Evolutionary conservation across 2,888 invertebrate genomes (phyloP).

Genomic region (Cantharis lateralis): DNA sequence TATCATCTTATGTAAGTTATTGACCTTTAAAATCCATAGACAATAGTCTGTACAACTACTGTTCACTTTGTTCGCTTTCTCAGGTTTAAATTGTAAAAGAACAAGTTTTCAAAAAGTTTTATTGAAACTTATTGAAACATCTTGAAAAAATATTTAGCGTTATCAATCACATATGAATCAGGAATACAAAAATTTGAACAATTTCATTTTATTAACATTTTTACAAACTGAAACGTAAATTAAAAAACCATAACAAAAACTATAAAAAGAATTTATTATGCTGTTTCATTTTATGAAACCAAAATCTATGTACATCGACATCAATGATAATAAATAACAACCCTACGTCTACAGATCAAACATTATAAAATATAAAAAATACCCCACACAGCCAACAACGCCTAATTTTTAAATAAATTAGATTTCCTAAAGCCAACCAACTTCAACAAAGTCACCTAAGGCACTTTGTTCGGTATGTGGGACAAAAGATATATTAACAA

Average conservation of each 20-base stretch:
- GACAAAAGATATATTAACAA: background rate
- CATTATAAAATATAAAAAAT: background rate
- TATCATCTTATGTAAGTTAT: too few relatives aligned
- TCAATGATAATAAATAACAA: background rate
- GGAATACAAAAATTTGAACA: background rate
- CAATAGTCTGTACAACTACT: too few relatives aligned
- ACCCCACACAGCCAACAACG: background rate
- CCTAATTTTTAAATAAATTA: background rate
- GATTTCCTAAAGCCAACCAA: background rate
- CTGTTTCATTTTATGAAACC: background rate
- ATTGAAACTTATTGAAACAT: background rate
- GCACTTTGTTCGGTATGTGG: background rate
- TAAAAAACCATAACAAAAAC: background rate
- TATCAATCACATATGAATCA: background rate
- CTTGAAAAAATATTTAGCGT: background rate
- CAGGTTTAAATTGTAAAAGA: too few relatives aligned
- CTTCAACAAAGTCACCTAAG: background rate
- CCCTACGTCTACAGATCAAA: background rate
- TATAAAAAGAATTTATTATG: background rate
- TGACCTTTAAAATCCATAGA: too few relatives aligned
- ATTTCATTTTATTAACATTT: background rate
- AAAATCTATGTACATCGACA: background rate
- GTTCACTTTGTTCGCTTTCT: too few relatives aligned
- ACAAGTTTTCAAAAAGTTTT: background rate
- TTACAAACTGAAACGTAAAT: background rate